Conservation (phyloP, 2,888 invertebrate species). For the Mesodorylaimus sp. region DNA sequence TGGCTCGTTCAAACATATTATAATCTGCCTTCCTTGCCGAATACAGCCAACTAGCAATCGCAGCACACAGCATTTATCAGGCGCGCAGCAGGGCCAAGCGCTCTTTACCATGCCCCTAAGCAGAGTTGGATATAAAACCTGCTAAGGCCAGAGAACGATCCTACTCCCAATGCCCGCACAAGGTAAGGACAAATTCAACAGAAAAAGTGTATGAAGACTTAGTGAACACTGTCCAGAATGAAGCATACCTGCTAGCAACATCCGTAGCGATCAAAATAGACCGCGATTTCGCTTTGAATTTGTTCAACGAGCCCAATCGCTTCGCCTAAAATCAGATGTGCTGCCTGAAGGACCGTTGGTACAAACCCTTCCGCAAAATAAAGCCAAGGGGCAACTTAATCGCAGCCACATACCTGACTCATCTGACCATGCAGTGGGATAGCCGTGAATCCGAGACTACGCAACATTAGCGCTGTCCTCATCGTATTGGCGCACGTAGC, state of each 20-base stretch:
- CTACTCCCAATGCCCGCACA: too few species aligned
- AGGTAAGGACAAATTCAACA: too few species aligned
- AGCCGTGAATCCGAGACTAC: conserved; percentile 74
- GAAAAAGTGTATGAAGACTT: too few species aligned
- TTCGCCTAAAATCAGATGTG: conserved; percentile 45
- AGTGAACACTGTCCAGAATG: conserved; percentile 1
- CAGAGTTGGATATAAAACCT: too few species aligned
- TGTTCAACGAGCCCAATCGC: conserved; percentile 75
- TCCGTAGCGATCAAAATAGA: conserved; percentile 92
- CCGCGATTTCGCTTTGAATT: conserved; percentile 81
- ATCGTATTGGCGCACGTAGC: conserved; percentile 81
- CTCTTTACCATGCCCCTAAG: too few species aligned
- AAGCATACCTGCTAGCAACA: conserved; percentile 69
- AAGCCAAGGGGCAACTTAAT: not conserved
- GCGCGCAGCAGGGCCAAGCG: too few species aligned
- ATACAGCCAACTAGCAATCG: too few species aligned
- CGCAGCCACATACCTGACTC: conserved; percentile 50
- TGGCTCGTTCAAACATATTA: too few species aligned
- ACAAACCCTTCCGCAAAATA: not conserved
- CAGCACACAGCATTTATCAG: too few species aligned
- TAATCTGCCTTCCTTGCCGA: too few species aligned
- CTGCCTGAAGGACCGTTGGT: not conserved
- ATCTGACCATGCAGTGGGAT: conserved; percentile 97
- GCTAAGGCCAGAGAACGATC: too few species aligned
- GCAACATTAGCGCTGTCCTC: conserved; percentile 63